These are phyloP conservation scores for Galaxias olidus DNA, from an alignment of 2,797 vertebrate species.

Conservation along the genomic window DNA sequence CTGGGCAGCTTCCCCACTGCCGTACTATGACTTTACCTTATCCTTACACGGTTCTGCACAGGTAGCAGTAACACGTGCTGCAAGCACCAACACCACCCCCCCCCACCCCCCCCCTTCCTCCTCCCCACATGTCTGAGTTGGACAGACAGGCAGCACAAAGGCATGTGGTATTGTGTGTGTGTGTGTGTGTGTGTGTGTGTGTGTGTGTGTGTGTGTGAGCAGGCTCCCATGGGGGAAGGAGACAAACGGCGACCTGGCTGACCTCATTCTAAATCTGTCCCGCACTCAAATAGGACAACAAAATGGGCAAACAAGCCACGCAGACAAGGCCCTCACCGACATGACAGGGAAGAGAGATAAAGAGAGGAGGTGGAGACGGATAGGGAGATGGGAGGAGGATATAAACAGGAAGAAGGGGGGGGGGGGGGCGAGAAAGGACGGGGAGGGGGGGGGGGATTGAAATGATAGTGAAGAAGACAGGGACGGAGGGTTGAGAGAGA, in stretches of 20 bases:
- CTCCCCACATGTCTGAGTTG: not conserved
- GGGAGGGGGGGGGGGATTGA: slow-evolving; percentile 16
- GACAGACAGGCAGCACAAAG: slow-evolving; percentile 2
- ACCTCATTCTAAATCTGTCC: slow-evolving; percentile 27
- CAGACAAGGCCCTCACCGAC: not conserved
- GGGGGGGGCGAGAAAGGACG: slow-evolving; percentile 19
- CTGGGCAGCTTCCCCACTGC: too few relatives aligned
- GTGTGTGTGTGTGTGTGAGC: not conserved
- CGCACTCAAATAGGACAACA: slow-evolving; percentile 14
- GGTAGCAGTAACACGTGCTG: too few relatives aligned
- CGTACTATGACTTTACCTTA: too few relatives aligned
- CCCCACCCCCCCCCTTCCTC: too few relatives aligned
- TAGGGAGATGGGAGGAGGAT: not conserved
- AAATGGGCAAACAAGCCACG: not conserved
- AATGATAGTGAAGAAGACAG: too few relatives aligned
- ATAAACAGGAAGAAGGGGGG: slow-evolving; percentile 12
- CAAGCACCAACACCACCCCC: too few relatives aligned
- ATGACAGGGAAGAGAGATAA: not conserved
- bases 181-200: too few relatives aligned
- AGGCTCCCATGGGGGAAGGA: slow-evolving; percentile 11
- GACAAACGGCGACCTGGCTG: slow-evolving; percentile 5
- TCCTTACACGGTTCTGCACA: too few relatives aligned
- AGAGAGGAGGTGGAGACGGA: not conserved
- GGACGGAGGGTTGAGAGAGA: slow-evolving; percentile 13
- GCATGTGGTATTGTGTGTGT: not conserved